Percentiles rank a stretch among this genome's conserved stretches.
Conservation (phyloP, 23 tunicate species). For the Trididemnum nubilum region DNA sequence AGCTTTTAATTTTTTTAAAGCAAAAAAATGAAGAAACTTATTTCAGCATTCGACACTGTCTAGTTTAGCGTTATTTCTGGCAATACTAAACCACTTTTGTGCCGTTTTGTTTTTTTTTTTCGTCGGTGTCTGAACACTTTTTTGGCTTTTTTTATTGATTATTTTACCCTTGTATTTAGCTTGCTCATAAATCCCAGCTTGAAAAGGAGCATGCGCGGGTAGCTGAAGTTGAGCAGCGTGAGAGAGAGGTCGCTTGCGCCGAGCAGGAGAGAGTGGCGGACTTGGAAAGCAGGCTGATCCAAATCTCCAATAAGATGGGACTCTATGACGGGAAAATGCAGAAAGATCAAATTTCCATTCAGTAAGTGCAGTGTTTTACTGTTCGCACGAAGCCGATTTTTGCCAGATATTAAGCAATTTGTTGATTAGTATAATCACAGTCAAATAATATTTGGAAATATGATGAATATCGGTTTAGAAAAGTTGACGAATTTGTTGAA, state of each 20-base stretch:
- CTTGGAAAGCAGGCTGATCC: slow-evolving; percentile 62
- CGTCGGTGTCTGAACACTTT: too few species aligned
- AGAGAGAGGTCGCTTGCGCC: slow-evolving; percentile 34
- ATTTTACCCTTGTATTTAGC: too few species aligned
- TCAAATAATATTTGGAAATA: not conserved
- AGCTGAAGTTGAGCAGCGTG: slow-evolving; percentile 55
- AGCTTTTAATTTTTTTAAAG: too few species aligned
- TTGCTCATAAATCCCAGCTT: slow-evolving; percentile 50
- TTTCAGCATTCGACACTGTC: too few species aligned
- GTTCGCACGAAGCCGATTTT: too few species aligned
- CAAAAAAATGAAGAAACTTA: too few species aligned
- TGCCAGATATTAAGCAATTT: not conserved
- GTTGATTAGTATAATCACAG: not conserved
- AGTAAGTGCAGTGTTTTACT: slow-evolving; percentile 41
- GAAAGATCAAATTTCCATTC: slow-evolving; percentile 54
- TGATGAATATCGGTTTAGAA: not conserved
- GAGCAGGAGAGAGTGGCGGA: slow-evolving; percentile 79
- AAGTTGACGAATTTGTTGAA: too few species aligned
- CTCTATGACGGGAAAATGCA: slow-evolving; percentile 61
- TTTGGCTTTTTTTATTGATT: too few species aligned
- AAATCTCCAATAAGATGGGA: slow-evolving; percentile 80
- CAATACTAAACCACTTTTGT: too few species aligned
- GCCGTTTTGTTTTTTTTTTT: too few species aligned
- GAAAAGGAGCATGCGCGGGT: slow-evolving; percentile 59
- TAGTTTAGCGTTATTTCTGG: too few species aligned